Evolutionary conservation across 2,888 invertebrate species (phyloP), one percentile per base, ranked within the genome.

Genomic region (Orgyia antiqua): DNA sequence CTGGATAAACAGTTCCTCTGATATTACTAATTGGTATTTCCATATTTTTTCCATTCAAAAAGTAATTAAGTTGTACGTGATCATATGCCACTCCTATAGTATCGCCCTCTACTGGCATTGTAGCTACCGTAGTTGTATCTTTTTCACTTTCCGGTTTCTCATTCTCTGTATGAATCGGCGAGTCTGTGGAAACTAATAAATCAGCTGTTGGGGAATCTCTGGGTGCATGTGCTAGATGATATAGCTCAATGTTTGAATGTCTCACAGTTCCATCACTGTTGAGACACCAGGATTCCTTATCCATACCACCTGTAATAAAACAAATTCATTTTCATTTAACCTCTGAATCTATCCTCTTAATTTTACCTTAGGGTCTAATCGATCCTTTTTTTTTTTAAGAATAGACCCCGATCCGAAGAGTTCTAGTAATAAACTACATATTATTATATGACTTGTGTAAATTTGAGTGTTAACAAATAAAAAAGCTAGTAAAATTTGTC

Each of bases 1-100:
- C 94, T 13, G 98, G 98, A 80, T 92, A 98, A 1, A 96, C 93
- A 1, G 95, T 93, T 42, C 96, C 98, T 66, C 93, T 94, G 42
- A 98, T 92, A 76, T 95, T 96, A 43, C 93, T 90, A 24, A 98
- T 89, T 10, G 96, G 93, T 53, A 92, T 90, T 56, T 96, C 94
- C 61, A 96, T 87, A 57, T 92, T 91, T 63, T 92, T 93, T 2
- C 98, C 98, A 82, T 99, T 99, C 21, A 97, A 83, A 74, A 91
- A 98, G 86, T 99, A 97, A 71, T 96, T 97, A 36, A 99, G 82
- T 63, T 99, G 96, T 36, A 98, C 93, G 71, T 99, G 99, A 71
- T 99, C 98, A 71, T 95, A 99, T 0, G 96, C 93, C 18, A 99
- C 88, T 12, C 99, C 98, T 57, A 98, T 89, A 32, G 96, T 91